Conservation (phyloP, 1,140 invertebrate genomes). For the Danaus melanippus region DNA sequence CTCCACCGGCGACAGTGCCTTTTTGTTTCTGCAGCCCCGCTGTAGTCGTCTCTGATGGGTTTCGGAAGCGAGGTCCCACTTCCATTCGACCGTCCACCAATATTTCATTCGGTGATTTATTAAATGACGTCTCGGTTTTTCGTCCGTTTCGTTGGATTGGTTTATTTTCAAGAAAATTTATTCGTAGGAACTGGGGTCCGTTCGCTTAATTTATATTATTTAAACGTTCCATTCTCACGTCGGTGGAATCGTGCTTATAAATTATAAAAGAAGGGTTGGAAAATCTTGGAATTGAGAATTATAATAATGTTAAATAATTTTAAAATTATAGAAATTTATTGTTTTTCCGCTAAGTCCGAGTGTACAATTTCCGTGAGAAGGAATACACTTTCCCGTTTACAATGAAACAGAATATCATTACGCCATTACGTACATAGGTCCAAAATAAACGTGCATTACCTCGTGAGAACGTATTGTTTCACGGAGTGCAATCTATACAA, state of each 20-base stretch:
- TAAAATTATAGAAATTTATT: conserved; percentile 9
- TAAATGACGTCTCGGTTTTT: conserved; percentile 33
- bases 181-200: no score
- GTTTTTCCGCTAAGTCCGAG: conserved; percentile 12
- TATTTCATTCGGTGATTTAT: conserved; percentile 58
- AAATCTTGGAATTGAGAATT: no score
- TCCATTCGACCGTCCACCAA: conserved; percentile 51
- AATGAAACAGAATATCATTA: conserved; percentile 54
- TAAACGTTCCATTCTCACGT: neutral
- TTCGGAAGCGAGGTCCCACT: conserved; percentile 60
- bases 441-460: conserved; percentile 54
- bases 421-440: conserved; percentile 39
- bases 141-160: conserved; percentile 11
- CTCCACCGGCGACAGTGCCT: conserved; percentile 53
- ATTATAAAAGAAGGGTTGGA: no score
- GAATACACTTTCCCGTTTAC: conserved; percentile 37
- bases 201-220: no score
- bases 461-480: conserved; percentile 64
- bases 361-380: conserved; percentile 41
- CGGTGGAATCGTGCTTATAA: no score
- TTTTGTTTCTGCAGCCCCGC: conserved; percentile 55
- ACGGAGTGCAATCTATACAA: conserved; percentile 43
- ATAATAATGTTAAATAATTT: no score
- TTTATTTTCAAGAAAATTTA: conserved; percentile 10
- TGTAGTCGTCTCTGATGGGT: conserved; percentile 41